Base-by-base conservation (phyloP, 1,140 invertebrate species). In the Lanistes nyassanus region DNA sequence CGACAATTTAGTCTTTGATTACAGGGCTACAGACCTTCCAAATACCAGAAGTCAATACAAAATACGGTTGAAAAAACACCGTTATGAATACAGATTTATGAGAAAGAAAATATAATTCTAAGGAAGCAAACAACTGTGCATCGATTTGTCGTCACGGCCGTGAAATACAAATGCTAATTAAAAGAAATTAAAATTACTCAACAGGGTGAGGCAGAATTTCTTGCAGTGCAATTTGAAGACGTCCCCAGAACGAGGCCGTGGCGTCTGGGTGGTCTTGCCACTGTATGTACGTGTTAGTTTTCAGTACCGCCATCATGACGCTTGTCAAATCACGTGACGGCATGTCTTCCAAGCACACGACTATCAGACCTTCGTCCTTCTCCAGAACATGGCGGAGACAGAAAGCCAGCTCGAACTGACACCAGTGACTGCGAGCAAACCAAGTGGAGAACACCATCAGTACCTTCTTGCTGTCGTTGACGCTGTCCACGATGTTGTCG, bases 351-450 rank as follows among this genome's bases (percentile, higher is more conserved):
- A 79, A n/a, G 29, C 73, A 51, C 19, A 81, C 58, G 3, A 75
- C 37, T 6, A 80, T 56, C 3, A 80, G 31, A 19, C 53, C 26
- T 5, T 74, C 53, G n/a, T 31, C 47, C 31, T 72, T 53, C 26
- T 55, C 47, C 9, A 80, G 37, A n/a, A 80, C 29, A 39, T 72
- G 74, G 36, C 76, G 42, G 42, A 47, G 42, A 47, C 69, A 76
- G 19, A 83, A 82, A 70, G 92, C 90, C 9, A 91, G 91, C 83
- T 84, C 83, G 70, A 81, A 81, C 31, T 76, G 66, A 70, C 83
- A 84, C 83, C 83, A 84, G 36, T 81, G 56, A 47, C 79, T 81
- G 56, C 77, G 65, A 13, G 80, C 65, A 67, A 83, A 83, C 11
- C 65, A 68, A 23, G 79, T 76, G 16, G 81, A 79, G 23, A 85